Conservation (phyloP, 2,113 vertebrate species). For the Bubalus kerabau region DNA sequence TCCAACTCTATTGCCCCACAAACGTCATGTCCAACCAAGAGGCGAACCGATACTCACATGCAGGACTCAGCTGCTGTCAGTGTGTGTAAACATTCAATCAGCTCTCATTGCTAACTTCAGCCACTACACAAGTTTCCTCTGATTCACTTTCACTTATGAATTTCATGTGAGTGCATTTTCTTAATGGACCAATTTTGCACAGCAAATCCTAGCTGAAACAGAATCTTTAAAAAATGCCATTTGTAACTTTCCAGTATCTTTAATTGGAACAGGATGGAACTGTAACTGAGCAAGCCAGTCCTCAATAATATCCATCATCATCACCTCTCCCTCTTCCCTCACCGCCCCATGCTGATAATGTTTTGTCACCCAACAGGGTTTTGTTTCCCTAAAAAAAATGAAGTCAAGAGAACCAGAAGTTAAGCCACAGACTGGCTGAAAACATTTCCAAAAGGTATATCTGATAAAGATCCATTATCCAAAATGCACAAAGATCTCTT, state of each 20-base stretch:
- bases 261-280: background rate
- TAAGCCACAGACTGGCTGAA: background rate
- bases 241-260: background rate
- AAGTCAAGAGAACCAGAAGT: background rate
- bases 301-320: background rate
- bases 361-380: background rate
- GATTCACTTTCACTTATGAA: background rate
- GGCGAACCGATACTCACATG: background rate
- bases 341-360: background rate
- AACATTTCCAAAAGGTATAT: background rate
- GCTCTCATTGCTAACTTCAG: background rate
- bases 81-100: background rate
- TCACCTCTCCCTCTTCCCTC: background rate
- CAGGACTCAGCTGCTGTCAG: background rate
- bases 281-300: background rate
- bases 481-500: background rate
- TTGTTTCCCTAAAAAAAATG: background rate
- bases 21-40: background rate
- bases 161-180: background rate
- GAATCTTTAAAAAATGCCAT: background rate
- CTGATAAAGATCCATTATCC: background rate
- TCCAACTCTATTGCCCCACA: background rate
- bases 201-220: background rate
- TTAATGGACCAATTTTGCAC: background rate
- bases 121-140: background rate